Evolutionary conservation across 2,888 invertebrate genomes (phyloP), one percentile per base, ranked within the genome.

Genomic region (Calephelis perditalis): DNA sequence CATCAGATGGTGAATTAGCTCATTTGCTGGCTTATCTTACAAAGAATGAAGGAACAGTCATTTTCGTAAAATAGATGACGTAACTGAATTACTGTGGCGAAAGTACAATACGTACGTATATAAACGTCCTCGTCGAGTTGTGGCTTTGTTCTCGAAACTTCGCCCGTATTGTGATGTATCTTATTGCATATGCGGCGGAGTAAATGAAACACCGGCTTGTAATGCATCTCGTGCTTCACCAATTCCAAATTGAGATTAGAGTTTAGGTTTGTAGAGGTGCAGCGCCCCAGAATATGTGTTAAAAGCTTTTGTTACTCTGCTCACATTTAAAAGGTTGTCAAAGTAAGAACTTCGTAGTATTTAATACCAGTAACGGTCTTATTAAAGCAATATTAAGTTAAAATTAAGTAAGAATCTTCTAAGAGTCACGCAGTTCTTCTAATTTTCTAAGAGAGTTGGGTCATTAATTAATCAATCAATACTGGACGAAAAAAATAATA

Each of bases 141-240:
- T 70, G 84, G 86, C 84, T 85, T 86, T 86, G 86, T 86, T 84
- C 83, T 74, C 73, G 77, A 79, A 86, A 86, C 83, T 86, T 84
- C 71, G 70, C 68, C 74, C 73, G 73, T 78, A 77, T 77, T 76
- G 74, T 78, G 82, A 81, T 79, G 84, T 84, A 79, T 84, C 82
- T 82, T 82, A 84, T 79, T 83, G 82, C 82, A 81, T 77, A 76
- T 77, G 78, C 70, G 77, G 71, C 69, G 68, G 73, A 68, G 70
- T 73, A 74, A 74, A 78, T 74, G 78, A 76, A 77, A 75, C 72
- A 71, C 69, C 62, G 71, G 68, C 73, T 71, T 67, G 71, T 68
- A 70, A 64, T 69, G 67, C 70, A 67, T 60, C 61, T 63, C 58
- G 44, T 45, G 57, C 43, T 15, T 43, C 56, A 40, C 26, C 57